Conservation (phyloP, 2,797 vertebrate genomes). For the Syndactyla subalaris region DNA sequence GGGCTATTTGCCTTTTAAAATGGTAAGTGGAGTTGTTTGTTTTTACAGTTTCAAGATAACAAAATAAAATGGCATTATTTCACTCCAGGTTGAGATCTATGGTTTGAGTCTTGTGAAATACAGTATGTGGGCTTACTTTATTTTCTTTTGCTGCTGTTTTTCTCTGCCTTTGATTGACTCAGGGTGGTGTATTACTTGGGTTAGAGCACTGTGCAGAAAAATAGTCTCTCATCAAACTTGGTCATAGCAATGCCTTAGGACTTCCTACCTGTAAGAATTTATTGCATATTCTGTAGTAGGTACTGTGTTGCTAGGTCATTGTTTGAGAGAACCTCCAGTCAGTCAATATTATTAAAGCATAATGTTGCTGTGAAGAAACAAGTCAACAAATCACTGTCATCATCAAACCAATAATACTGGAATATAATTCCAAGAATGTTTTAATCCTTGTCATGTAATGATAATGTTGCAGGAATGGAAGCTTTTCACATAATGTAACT, state of each 20-base stretch:
- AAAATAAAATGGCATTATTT: background rate
- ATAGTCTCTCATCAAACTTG: background rate
- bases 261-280: background rate
- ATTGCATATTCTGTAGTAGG: background rate
- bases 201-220: background rate
- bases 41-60: background rate
- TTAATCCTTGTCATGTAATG: background rate
- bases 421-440: background rate
- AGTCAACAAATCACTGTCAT: background rate
- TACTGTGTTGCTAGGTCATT: background rate
- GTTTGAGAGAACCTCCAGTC: background rate
- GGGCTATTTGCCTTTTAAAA: background rate
- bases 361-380: background rate
- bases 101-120: background rate
- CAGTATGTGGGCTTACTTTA: background rate
- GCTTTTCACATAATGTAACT: background rate
- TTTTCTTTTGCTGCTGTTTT: background rate
- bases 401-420: background rate
- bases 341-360: background rate
- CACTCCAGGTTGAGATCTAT: background rate
- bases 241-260: background rate
- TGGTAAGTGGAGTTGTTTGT: background rate
- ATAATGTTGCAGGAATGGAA: background rate
- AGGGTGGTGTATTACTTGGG: background rate
- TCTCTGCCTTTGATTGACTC: background rate